These are phyloP conservation scores for Fregata magnificens DNA, from an alignment of 2,113 vertebrate species.

Conservation along the genomic window DNA sequence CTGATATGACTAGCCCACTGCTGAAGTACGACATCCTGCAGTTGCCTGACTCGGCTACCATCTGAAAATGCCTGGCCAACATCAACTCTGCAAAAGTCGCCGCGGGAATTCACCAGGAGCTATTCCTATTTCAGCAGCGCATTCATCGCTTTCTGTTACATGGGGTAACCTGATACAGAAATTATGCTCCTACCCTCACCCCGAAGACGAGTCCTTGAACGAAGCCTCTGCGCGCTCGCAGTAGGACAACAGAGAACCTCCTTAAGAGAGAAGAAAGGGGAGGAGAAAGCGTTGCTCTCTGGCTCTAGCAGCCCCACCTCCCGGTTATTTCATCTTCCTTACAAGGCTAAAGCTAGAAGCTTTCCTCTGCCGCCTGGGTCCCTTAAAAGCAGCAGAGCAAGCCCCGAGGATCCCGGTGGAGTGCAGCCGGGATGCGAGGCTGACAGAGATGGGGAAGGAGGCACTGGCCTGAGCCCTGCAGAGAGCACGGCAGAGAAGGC, in stretches of 20 bases:
- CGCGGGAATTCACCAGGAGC: background rate
- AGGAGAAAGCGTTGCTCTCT: background rate
- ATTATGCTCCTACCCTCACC: background rate
- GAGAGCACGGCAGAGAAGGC: background rate
- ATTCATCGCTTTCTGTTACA: fast-evolving
- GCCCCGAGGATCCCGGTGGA: background rate
- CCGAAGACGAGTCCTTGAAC: fast-evolving
- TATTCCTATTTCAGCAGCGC: background rate
- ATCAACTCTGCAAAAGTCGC: background rate
- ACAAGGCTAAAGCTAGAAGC: conserved; percentile 57
- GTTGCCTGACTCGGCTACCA: fast-evolving
- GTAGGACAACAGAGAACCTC: background rate
- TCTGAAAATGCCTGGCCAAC: background rate
- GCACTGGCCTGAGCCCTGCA: background rate
- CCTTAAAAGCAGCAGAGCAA: background rate
- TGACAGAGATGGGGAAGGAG: background rate
- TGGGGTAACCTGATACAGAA: background rate
- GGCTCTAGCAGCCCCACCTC: conserved; percentile 46
- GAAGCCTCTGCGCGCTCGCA: background rate
- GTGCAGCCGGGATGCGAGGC: background rate
- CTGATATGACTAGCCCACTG: fast-evolving
- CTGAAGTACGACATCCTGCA: too few relatives aligned
- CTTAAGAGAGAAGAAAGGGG: conserved; percentile 56
- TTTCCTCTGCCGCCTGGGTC: background rate
- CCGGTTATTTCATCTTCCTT: conserved; percentile 64